Base-by-base conservation (phyloP, 2,113 vertebrate species). In the Mola mola region DNA sequence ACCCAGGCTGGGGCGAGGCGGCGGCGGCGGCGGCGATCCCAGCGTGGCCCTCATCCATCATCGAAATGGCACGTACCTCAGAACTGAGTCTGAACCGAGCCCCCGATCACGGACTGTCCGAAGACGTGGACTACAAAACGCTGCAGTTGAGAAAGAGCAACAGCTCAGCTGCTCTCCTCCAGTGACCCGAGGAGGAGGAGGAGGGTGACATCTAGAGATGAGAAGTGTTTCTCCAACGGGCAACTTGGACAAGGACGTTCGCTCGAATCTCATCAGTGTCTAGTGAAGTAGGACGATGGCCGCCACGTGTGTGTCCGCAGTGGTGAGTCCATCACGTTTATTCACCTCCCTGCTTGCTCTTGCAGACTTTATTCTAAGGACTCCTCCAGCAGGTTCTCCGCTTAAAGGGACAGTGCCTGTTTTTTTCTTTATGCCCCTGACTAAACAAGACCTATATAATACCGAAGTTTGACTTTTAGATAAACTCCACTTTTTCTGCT, bases 361-460 rank as follows among this genome's bases (percentile, higher is more conserved):
- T 40, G 16, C 2, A 34, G 37, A 47, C 20, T 71, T 68, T 72
- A 75, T 72, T 60, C 37, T 67, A 57, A 75, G 66, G 66, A 46
- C 17, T 80, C 51, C 58, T 69, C 25, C 50, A 49, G 82, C 84
- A 86, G 75, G 80, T 82, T 70, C 75, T 72, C 28, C 43, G 64
- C 70, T 89, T 90, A 92, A 90, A 91, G 90, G 80, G 65, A 53
- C 91, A 89, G 88, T 57, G 64, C 52, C 59, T 79, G 49, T 89
- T 84, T 88, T 84, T 21, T 6, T 13, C 2, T 10, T 61, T 21
- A 7, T 42, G 17, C 12, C 43, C 52, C 37, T 41, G 22, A 29
- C 36, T 61, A 22, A 68, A 62, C 41, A 63, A 74, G 13, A 41
- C 44, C 26, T 42, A 6, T 38, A 43, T 19, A 53, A 11, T 2